Percentiles rank a stretch among this genome's conserved stretches.
phyloP scores from a whole-genome alignment of 2,797 vertebrate species.

The Cichlasoma orientale region DNA sequence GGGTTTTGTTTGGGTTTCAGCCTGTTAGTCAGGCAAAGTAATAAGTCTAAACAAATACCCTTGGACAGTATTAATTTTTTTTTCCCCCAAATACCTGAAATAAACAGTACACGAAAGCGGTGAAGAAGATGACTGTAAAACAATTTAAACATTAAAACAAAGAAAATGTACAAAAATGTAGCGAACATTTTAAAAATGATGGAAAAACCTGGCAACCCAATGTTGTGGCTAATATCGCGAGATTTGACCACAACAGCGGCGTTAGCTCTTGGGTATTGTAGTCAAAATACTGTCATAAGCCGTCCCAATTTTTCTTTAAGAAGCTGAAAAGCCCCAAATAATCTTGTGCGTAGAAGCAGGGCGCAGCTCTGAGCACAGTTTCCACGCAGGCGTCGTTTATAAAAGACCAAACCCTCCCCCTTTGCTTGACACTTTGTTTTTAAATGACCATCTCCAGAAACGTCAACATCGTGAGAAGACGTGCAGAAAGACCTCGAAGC shows the following conservation, averaged over 20 bases:
- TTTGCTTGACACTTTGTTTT: constrained; percentile 8
- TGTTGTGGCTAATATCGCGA: constrained; percentile 58
- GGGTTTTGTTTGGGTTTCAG: neutral
- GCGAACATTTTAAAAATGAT: neutral
- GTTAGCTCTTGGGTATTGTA: constrained; percentile 57
- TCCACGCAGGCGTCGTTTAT: constrained; percentile 2
- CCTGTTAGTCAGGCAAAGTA: neutral
- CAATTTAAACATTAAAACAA: neutral
- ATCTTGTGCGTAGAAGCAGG: constrained; percentile 35
- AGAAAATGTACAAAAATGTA: neutral
- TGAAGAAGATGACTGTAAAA: neutral
- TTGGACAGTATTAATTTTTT: neutral
- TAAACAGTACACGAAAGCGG: neutral
- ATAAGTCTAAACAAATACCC: neutral
- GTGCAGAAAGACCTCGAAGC: constrained; percentile 13
- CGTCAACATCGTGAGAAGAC: constrained; percentile 35
- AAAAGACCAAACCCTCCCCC: constrained; percentile 14
- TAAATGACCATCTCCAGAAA: neutral
- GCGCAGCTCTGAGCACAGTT: neutral
- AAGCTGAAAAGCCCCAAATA: constrained; percentile 49
- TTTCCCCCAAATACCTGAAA: too few species aligned
- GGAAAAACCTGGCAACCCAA: constrained; percentile 68
- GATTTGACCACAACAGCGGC: neutral
- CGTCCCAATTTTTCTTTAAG: constrained; percentile 52
- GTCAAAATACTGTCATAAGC: constrained; percentile 58